phyloP scores from a whole-genome alignment of 1,140 invertebrate species.

The Eueides isabella region DNA sequence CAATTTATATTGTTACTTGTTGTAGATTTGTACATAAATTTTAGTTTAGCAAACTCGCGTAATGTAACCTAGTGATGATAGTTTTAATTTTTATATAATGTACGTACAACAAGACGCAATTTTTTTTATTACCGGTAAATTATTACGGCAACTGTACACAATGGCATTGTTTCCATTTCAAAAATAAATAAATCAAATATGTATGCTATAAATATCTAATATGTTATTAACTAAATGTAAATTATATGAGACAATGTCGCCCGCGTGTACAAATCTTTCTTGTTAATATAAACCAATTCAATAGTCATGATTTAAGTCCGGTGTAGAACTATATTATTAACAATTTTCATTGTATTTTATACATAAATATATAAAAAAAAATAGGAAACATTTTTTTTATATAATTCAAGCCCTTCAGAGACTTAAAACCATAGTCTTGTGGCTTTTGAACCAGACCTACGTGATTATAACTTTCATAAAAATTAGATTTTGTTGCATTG shows the following conservation, averaged over 20 bases:
- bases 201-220: neutral
- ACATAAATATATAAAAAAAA: neutral
- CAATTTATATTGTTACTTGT: constrained; percentile 57
- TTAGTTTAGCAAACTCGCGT: constrained; percentile 44
- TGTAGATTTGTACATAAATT: constrained; percentile 67
- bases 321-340: constrained; percentile 19
- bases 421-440: constrained; percentile 31
- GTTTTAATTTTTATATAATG: constrained; percentile 26
- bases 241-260: neutral
- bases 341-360: neutral
- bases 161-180: neutral
- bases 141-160: neutral
- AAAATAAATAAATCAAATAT: neutral
- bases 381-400: neutral
- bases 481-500: too few relatives aligned
- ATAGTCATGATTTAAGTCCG: constrained; percentile 17
- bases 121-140: neutral
- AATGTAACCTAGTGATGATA: constrained; percentile 33
- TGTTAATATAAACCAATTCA: neutral
- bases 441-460: neutral
- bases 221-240: neutral
- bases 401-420: constrained; percentile 3
- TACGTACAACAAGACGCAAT: constrained; percentile 23
- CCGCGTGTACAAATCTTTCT: constrained; percentile 24
- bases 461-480: too few relatives aligned